Conservation (phyloP, 1,140 invertebrate genomes). For the Neomicropteryx cornuta region DNA sequence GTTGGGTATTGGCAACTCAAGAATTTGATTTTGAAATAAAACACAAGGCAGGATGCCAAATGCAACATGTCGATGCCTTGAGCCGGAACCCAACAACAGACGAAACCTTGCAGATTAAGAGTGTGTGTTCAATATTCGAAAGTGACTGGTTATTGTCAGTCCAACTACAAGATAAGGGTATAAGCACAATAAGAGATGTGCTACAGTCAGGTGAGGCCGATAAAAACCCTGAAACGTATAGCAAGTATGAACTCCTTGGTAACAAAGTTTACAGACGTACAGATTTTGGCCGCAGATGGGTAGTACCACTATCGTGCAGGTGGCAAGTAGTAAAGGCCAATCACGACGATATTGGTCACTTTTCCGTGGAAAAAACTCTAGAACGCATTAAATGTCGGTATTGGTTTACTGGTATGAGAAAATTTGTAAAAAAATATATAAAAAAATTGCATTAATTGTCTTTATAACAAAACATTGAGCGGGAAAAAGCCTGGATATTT, state of each 20-base stretch:
- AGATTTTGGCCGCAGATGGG: slow-evolving; percentile 12
- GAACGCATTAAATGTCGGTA: slow-evolving; percentile 10
- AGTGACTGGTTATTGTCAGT: slow-evolving; percentile 17
- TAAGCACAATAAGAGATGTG: slow-evolving; percentile 11
- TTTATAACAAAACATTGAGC: slow-evolving; percentile 16
- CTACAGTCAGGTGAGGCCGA: slow-evolving; percentile 9
- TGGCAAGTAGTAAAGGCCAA: slow-evolving; percentile 12
- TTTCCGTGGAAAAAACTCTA: slow-evolving; percentile 4
- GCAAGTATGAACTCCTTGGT: slow-evolving; percentile 11
- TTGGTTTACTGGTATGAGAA: slow-evolving; percentile 12
- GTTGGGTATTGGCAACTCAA: slow-evolving; percentile 16
- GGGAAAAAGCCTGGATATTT: slow-evolving; percentile 14
- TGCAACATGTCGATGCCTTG: slow-evolving; percentile 26
- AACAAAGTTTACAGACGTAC: slow-evolving; percentile 10
- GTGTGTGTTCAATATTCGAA: too few species aligned
- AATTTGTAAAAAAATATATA: slow-evolving; percentile 17
- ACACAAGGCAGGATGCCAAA: slow-evolving; percentile 14
- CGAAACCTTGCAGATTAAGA: too few species aligned
- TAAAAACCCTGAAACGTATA: slow-evolving; percentile 6
- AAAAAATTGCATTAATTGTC: slow-evolving; percentile 20
- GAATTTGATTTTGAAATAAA: slow-evolving; percentile 17
- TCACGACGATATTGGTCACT: slow-evolving; percentile 10
- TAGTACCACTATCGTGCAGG: slow-evolving; percentile 11
- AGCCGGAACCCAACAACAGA: slow-evolving; percentile 17
- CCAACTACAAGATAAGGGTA: slow-evolving; percentile 16